A percentile compares a stretch with the other conserved stretches of the same genome.
These are phyloP conservation scores for Chloroclystis v-ata DNA, from an alignment of 2,888 invertebrate genomes.

Conservation along the genomic window DNA sequence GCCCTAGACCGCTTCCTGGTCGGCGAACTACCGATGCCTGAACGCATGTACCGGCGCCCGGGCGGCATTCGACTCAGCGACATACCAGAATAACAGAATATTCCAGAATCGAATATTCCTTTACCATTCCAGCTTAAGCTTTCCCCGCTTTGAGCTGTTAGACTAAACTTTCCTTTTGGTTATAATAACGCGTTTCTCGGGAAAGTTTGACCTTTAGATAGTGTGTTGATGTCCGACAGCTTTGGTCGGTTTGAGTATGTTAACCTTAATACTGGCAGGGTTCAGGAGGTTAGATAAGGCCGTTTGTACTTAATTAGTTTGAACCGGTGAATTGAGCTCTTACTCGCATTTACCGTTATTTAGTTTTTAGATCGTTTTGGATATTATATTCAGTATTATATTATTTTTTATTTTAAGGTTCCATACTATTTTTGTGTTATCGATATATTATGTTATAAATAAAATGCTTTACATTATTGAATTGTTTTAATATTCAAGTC, in stretches of 20 bases:
- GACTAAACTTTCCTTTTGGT: too few species aligned
- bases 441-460: conserved; percentile 19
- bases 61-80: conserved; percentile 79
- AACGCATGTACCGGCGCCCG: conserved; percentile 83
- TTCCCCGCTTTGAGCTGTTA: neutral
- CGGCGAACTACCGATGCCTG: conserved; percentile 85
- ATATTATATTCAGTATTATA: conserved; percentile 27
- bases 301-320: conserved; percentile 30
- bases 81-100: conserved; percentile 67
- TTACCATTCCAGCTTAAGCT: conserved; percentile 65
- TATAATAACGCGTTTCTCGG: too few species aligned
- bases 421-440: neutral
- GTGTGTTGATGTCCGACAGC: conserved; percentile 15
- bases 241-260: conserved; percentile 24
- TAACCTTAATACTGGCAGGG: conserved; percentile 34
- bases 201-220: conserved; percentile 18
- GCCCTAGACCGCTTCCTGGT: conserved; percentile 84
- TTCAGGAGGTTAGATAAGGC: conserved; percentile 37
- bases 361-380: conserved; percentile 10
- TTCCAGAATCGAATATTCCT: neutral
- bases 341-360: conserved; percentile 15
- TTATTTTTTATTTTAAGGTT: conserved; percentile 2
- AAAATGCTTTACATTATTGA: conserved; percentile 28
- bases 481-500: conserved; percentile 23
- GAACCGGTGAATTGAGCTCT: conserved; percentile 16